Evolutionary conservation across 92 coral and sea anemone species (phyloP), one percentile per base, ranked within the genome.

Genomic region (Muricea muricata): DNA sequence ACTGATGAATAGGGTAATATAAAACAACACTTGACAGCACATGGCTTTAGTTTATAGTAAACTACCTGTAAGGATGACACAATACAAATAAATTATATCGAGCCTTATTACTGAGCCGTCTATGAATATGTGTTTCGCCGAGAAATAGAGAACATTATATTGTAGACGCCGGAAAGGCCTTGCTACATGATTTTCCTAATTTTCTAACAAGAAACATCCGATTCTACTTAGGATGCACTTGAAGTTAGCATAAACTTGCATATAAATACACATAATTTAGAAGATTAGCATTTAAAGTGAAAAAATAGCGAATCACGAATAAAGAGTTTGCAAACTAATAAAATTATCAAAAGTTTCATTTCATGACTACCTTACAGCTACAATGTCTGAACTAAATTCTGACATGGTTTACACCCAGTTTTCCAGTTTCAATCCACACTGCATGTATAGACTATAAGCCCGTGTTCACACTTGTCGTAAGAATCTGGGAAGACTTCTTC

Each of bases 11-110:
- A 71, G 52, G 18, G 52, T 6, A 8, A 40, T 42, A 71, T 33
- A 71, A 18, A 8, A 40, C 33, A 40, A n/a, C 78, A 42, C 56
- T 40, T 21, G 78, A 6, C 11, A 37, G 57, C 78, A 42, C 78
- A 71, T 71, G 78, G 78, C 42, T 11, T n/a, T 40, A 18, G 56
- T 71, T 71, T n/a, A n/a, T n/a, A 71, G 78, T 18, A 40, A 25
- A 37, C 25, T 37, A 23, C 32, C 29, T 71, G n/a, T n/a, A n/a
- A 37, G 4, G 9, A 31, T 40, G 52, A 71, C 11, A 71, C 9
- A 71, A 71, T 20, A 71, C 31, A 40, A 15, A 33, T 20, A 29
- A 68, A 29, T 9, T 31, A 52, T 52, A 9, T 52, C 60, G 23
- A 18, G 4, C 20, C 20, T 52, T 20, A 20, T 45, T 45, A 17